These are phyloP conservation scores for Drosophila anomalipes DNA, from an alignment of 2,888 invertebrate genomes.

Conservation along the genomic window DNA sequence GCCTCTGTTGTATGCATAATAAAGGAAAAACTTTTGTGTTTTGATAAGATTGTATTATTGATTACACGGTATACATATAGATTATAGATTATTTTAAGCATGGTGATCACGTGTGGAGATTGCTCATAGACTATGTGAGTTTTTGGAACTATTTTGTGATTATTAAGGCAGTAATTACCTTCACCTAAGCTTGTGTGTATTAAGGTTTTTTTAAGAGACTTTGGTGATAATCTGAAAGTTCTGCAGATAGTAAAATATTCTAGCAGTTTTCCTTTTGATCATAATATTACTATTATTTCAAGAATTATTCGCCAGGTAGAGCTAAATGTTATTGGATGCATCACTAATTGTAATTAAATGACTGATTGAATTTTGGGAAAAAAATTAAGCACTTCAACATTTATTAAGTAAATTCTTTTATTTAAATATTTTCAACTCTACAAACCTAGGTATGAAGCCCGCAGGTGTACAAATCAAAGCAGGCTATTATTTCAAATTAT, in stretches of 20 bases:
- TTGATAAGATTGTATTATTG: constrained; percentile 7
- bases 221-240: background rate
- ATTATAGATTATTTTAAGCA: background rate
- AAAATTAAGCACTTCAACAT: no score
- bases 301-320: no score
- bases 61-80: background rate
- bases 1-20: background rate
- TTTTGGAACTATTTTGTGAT: background rate
- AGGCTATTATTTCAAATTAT: background rate
- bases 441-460: background rate
- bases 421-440: background rate
- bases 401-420: no score
- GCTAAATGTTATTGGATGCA: no score
- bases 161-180: fast-evolving
- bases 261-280: background rate
- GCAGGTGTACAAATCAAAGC: background rate
- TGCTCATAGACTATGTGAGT: background rate
- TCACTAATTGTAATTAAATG: no score
- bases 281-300: background rate
- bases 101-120: background rate
- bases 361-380: no score
- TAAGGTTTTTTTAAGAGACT: background rate
- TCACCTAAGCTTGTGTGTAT: background rate
- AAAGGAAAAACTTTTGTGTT: constrained; percentile 25
- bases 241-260: background rate